Evolutionary conservation across 2,797 vertebrate species (phyloP).

Genomic region (Hemibagrus guttatus): DNA sequence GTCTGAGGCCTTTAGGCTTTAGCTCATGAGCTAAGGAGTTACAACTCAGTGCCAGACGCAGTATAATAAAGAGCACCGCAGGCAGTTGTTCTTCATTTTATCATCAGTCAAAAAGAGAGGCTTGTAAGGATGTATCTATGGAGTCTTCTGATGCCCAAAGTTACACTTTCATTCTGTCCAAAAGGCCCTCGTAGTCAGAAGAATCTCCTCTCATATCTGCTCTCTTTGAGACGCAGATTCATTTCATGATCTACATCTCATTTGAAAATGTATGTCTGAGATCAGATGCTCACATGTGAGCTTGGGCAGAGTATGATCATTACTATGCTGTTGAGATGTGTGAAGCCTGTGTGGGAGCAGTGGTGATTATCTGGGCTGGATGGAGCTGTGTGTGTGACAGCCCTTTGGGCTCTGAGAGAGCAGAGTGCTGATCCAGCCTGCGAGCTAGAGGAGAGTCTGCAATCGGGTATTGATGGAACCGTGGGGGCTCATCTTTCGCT

Average conservation of each 20-base stretch:
- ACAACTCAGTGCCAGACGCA: background rate
- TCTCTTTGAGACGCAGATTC: constrained; percentile 13
- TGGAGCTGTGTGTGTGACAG: constrained; percentile 13
- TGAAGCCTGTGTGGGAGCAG: background rate
- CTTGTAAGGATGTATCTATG: constrained; percentile 12
- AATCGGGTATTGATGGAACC: constrained; percentile 49
- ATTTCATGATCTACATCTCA: constrained; percentile 25
- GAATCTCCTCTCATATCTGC: background rate
- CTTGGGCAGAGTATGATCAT: constrained; percentile 2
- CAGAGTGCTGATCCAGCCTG: constrained; percentile 54
- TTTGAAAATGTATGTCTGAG: constrained; percentile 14
- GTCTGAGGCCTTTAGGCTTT: no score
- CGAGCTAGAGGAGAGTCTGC: constrained; percentile 45
- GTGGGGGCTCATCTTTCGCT: constrained; percentile 64
- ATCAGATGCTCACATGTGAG: background rate
- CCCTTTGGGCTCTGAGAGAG: constrained; percentile 43
- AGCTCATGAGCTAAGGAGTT: background rate
- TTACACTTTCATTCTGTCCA: background rate
- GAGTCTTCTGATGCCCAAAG: constrained; percentile 20
- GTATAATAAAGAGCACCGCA: background rate
- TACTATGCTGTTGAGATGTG: background rate
- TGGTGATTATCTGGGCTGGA: constrained; percentile 30
- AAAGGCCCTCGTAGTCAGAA: background rate
- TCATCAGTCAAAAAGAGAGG: background rate
- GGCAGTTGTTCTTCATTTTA: background rate